Base-by-base conservation (phyloP, 2,888 invertebrate genomes). In the Drosophila paramelanica region DNA sequence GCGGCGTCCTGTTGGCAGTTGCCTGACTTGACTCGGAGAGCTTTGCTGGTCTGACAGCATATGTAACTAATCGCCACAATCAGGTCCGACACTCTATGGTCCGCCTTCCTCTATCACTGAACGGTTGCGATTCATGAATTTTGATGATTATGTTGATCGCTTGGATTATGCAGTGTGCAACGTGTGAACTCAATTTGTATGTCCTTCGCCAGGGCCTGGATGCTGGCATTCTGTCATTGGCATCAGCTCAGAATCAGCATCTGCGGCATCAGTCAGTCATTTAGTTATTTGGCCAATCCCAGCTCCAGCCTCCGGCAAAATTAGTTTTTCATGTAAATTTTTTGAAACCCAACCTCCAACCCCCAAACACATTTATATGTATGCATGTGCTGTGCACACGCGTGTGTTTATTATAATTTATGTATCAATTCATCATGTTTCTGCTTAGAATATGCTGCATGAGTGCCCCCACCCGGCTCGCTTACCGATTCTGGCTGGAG, bases 271-370 rank as follows among this genome's bases (percentile, higher is more conserved):
- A 62, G 58, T 57, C 47, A 41, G 68, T 73, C 79, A 73, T 73
- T 79, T 70, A 68, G 69, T 73, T 73, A 79, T 57, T 67, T 57
- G 38, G 58, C 62, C 76, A 69, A 66, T 56, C 39, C 41, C 23
- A 53, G 31, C 47, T 25, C 42, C 46, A 55, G 60, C 64, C 57
- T 50, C 61, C 50, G 56, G 55, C 42, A 59, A 83, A 88, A 85
- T 86, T 86, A 75, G 85, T 88, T 88, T 85, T 88, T 88, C 88
- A 85, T 88, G 88, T 85, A 88, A 86, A 88, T 85, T 88, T 79
- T 77, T 68, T 31, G 17, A 1, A 68, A 72, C 60, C 80, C 73
- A 42, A n/a, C 42, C 38, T 17, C 36, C 4, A 10, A 31, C 17
- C 4, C 11, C 25, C 25, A 2, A 38, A 25, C 10, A 10, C 3